Evolutionary conservation across 2,797 vertebrate species (phyloP).

Genomic region (Phrynocephalus vlangalii): DNA sequence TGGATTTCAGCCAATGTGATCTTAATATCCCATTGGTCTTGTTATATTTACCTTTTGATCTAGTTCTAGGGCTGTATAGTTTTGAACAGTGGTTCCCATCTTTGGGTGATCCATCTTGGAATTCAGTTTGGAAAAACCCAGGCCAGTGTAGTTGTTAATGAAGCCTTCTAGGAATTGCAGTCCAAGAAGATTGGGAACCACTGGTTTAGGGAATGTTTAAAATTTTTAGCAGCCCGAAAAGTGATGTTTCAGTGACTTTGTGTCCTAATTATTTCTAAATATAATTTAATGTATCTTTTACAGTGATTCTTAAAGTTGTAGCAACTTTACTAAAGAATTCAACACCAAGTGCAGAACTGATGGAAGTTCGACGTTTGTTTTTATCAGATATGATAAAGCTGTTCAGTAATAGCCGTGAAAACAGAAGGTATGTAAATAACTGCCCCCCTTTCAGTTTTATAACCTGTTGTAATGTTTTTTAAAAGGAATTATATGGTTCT

Average conservation of each 20-base stretch:
- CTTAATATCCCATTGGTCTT: background rate
- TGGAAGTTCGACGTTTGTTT: conserved; percentile 98
- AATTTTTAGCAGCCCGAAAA: background rate
- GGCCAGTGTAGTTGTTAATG: background rate
- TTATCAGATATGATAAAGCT: conserved; percentile 99
- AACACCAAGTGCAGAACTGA: conserved; percentile 92
- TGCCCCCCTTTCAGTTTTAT: background rate
- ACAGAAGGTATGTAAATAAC: conserved; percentile 86
- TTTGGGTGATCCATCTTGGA: no score
- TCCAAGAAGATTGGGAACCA: no score
- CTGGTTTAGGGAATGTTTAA: background rate
- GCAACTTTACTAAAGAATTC: conserved; percentile 98
- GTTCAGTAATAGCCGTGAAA: conserved; percentile 98
- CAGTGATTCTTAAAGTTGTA: conserved; percentile 99
- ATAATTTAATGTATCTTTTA: conserved; percentile 50
- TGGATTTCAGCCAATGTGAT: no score
- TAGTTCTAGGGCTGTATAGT: background rate
- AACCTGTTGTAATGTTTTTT: background rate
- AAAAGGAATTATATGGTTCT: background rate
- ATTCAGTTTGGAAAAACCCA: no score
- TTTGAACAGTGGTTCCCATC: background rate
- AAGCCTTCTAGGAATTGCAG: no score
- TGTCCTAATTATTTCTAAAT: background rate
- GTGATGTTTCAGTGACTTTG: background rate
- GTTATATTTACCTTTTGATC: background rate